Conservation (phyloP, 2,113 vertebrate species). For the Lathamus discolor region DNA sequence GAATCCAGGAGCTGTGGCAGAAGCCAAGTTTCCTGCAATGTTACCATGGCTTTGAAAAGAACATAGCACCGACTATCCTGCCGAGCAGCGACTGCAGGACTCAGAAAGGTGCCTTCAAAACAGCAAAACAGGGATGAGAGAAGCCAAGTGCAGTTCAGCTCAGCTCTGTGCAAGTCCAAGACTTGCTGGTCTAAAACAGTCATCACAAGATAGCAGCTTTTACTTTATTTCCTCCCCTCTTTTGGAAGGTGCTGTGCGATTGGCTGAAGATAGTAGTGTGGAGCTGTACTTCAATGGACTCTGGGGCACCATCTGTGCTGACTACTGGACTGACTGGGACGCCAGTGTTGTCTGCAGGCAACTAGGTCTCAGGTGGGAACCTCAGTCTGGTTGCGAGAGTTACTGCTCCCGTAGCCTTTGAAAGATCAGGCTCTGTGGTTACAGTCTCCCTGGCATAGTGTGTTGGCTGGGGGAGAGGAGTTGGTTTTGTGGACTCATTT, state of each 20-base stretch:
- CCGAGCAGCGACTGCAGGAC: background rate
- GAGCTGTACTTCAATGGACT: slow-evolving; percentile 84
- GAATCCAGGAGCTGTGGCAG: background rate
- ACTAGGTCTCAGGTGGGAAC: slow-evolving; percentile 81
- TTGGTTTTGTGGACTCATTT: background rate
- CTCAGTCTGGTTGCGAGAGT: background rate
- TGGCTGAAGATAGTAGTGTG: slow-evolving; percentile 81
- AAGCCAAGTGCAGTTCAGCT: background rate
- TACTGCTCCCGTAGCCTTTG: background rate
- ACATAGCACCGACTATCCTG: background rate
- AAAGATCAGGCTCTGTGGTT: background rate
- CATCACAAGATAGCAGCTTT: background rate
- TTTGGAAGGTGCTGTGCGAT: slow-evolving; percentile 78
- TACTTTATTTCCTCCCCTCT: background rate
- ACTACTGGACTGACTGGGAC: slow-evolving; percentile 86
- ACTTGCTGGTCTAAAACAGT: background rate
- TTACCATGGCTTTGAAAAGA: background rate
- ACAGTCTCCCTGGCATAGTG: background rate
- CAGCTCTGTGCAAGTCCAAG: background rate
- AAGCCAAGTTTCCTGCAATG: background rate
- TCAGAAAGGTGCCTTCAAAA: background rate
- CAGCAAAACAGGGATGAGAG: background rate
- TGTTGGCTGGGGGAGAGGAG: background rate
- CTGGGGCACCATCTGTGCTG: slow-evolving; percentile 88
- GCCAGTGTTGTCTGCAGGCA: slow-evolving; percentile 90